phyloP scores from a whole-genome alignment of 2,113 vertebrate genomes.

The Actenoides lindsayi region DNA sequence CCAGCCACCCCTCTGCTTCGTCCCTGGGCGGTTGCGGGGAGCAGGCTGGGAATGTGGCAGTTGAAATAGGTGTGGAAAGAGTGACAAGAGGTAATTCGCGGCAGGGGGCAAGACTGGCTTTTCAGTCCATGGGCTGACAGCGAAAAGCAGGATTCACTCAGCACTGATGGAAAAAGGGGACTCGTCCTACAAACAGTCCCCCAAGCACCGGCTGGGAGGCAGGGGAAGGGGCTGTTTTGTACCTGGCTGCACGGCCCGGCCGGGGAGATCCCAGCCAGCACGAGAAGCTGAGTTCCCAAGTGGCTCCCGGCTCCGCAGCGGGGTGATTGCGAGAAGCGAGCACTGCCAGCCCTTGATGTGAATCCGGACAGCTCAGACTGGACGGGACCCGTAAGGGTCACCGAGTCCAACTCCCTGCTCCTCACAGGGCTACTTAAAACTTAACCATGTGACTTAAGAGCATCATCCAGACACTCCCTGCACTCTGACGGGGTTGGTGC shows the following conservation, averaged over 20 bases:
- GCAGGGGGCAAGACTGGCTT: rapidly evolving
- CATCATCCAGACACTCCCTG: rapidly evolving
- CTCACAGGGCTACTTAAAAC: rapidly evolving
- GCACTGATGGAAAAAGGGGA: neutral
- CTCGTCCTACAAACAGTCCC: rapidly evolving
- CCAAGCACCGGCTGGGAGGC: rapidly evolving
- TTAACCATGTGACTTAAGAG: neutral
- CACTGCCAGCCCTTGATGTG: constrained; percentile 2
- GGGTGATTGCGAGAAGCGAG: neutral
- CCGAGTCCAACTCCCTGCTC: neutral
- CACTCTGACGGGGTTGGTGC: neutral
- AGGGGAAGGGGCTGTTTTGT: neutral
- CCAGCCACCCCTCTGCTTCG: rapidly evolving
- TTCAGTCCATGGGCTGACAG: neutral
- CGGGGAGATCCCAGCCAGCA: neutral
- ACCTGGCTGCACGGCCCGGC: rapidly evolving
- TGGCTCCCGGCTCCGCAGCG: rapidly evolving
- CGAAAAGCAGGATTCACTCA: rapidly evolving
- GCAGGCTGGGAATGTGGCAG: neutral
- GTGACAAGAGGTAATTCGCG: neutral
- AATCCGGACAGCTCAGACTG: neutral
- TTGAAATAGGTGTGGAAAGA: neutral
- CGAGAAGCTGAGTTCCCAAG: neutral
- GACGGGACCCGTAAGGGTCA: neutral
- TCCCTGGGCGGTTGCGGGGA: neutral